phyloP scores from a whole-genome alignment of 2,888 invertebrate genomes.

The Machimus rusticus region DNA sequence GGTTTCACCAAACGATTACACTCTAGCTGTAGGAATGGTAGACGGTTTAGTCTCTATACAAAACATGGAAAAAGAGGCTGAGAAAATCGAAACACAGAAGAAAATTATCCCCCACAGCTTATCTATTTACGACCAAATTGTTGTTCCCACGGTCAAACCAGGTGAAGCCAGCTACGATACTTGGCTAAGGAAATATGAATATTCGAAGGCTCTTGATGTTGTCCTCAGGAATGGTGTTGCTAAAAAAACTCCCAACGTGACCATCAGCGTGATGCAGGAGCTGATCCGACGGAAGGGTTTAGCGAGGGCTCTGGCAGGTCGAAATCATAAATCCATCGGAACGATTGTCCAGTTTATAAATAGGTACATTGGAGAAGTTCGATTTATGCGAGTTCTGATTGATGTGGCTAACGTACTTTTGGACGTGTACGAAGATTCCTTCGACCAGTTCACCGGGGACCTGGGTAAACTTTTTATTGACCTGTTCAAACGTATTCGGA shows the following conservation, averaged over 20 bases:
- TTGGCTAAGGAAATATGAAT: conserved; percentile 80
- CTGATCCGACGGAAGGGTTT: conserved; percentile 83
- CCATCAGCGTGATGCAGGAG: conserved; percentile 84
- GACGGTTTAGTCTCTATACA: conserved; percentile 91
- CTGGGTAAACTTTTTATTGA: conserved; percentile 69
- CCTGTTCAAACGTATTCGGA: conserved; percentile 69
- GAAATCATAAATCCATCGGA: conserved; percentile 72
- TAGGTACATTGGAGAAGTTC: conserved; percentile 74
- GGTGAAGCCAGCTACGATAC: conserved; percentile 67
- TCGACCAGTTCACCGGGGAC: conserved; percentile 70
- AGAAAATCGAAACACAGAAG: conserved; percentile 60
- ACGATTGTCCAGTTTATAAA: conserved; percentile 79
- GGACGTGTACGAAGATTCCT: conserved; percentile 74
- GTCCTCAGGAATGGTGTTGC: conserved; percentile 71
- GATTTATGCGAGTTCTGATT: conserved; percentile 77
- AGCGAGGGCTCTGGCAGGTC: conserved; percentile 75
- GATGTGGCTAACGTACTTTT: conserved; percentile 78
- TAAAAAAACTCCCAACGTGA: conserved; percentile 75
- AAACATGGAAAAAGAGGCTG: conserved; percentile 72
- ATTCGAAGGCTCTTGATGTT: conserved; percentile 78
- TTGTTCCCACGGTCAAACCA: conserved; percentile 60
- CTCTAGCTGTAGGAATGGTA: conserved; percentile 89
- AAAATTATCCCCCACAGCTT: conserved; percentile 58
- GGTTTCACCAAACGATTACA: conserved; percentile 77
- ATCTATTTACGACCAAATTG: conserved; percentile 65